These are phyloP conservation scores for Epinephelus moara DNA, from an alignment of 2,113 vertebrate genomes.

Conservation along the genomic window DNA sequence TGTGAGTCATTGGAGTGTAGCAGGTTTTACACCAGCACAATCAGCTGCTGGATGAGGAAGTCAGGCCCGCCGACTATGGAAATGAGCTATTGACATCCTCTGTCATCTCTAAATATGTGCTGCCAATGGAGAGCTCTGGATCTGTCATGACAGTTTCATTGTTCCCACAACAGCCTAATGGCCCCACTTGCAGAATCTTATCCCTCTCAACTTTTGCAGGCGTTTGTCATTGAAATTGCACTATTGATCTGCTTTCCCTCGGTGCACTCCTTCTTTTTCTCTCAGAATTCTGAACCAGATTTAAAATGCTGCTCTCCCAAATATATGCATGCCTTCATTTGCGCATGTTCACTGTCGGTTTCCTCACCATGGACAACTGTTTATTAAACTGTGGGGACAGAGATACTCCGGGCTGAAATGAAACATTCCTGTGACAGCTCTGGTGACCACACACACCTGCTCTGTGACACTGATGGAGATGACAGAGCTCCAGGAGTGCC, in stretches of 20 bases:
- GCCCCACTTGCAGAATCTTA: conserved; percentile 34
- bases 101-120: conserved; percentile 62
- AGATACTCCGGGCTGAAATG: conserved; percentile 16
- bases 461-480: conserved; percentile 62
- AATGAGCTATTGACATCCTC: conserved; percentile 78
- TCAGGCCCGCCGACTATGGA: conserved; percentile 64
- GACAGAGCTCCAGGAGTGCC: conserved; percentile 65
- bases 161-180: conserved; percentile 66
- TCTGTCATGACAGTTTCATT: conserved; percentile 67
- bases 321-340: background rate
- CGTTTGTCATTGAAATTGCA: conserved; percentile 58
- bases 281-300: conserved; percentile 2
- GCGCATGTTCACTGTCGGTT: background rate
- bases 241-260: conserved; percentile 48
- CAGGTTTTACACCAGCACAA: conserved; percentile 69
- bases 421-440: conserved; percentile 43
- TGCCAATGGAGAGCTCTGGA: conserved; percentile 58
- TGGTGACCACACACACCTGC: conserved; percentile 62
- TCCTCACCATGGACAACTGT: background rate
- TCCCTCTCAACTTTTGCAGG: conserved; percentile 38
- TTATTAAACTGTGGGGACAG: conserved; percentile 9
- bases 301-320: conserved; percentile 14
- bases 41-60: conserved; percentile 61
- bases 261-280: background rate
- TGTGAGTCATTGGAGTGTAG: conserved; percentile 73